Evolutionary conservation across 2,888 invertebrate genomes (phyloP), one percentile per base, ranked within the genome.

Genomic region (Barypeithes pellucidus): DNA sequence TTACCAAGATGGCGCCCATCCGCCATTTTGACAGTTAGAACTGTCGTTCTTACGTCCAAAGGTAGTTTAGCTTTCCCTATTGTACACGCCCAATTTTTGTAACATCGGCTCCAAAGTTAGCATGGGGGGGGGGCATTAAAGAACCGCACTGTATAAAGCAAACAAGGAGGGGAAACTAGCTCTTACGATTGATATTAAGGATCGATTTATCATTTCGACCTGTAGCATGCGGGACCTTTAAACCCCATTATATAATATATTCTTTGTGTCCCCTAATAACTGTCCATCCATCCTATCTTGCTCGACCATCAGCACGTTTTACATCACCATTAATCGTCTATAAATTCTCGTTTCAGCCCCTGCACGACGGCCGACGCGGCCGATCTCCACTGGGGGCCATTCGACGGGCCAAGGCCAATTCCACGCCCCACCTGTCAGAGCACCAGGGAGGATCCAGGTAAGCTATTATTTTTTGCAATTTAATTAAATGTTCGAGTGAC

Each of bases 361-460:
- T 84, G 57, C 86, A 86, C 75, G 86, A 86, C 75, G 80, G 81
- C 47, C 82, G 81, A 70, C 82, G 84, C 20, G 81, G 82, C 24
- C 80, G 85, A 54, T 85, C 85, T 59, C 85, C 85, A 61, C 61
- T 85, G 69, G 82, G 81, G 59, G n/a, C 78, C 78, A 43, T 75
- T 65, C 77, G 83, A 67, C 79, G 83, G 29, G 73, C 80, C 62
- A 82, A 81, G 69, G 82, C 84, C 47, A 81, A 84, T 57, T 86
- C 86, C 36, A 86, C 86, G 39, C 86, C 86, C 57, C 85, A 86
- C 77, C 81, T 86, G 72, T 76, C 85, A 72, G 86, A 86, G 73
- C 80, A 80, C 20, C 79, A 80, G 61, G 80, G 79, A 67, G 77
- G 80, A 14, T 80, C 72, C 11, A 68, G 75, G 72, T 70, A 66